A percentile compares a stretch with the other conserved stretches of the same genome.
These are phyloP conservation scores for Brenthis hecate DNA, from an alignment of 2,888 invertebrate genomes.

Conservation along the genomic window DNA sequence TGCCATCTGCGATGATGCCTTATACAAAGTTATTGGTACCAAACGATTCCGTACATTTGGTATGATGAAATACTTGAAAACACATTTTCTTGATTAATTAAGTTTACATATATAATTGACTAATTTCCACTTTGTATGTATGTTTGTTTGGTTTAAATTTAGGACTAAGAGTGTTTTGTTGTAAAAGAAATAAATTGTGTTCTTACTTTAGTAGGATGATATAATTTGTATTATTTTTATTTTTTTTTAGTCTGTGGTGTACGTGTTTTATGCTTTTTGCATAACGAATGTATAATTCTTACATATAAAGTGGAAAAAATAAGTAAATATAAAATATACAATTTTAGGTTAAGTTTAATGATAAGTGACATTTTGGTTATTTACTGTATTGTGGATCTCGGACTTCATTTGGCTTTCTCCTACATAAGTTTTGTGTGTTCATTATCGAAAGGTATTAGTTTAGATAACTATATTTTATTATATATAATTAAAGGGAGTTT, in stretches of 20 bases:
- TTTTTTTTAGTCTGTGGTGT: background rate
- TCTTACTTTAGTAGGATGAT: too few relatives aligned
- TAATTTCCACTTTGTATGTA: slow-evolving; percentile 9
- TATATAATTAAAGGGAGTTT: too few relatives aligned
- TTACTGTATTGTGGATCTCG: slow-evolving; percentile 8
- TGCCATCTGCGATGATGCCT: slow-evolving; percentile 95
- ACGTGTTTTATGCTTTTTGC: background rate
- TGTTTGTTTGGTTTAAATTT: background rate
- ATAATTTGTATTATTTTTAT: background rate
- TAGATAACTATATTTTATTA: too few relatives aligned
- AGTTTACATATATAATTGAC: background rate
- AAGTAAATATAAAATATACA: slow-evolving; percentile 10
- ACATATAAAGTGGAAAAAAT: slow-evolving; percentile 11
- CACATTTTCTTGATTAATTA: slow-evolving; percentile 89
- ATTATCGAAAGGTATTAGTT: background rate
- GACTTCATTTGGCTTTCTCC: background rate
- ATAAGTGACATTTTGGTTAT: slow-evolving; percentile 1
- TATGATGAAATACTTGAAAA: slow-evolving; percentile 98
- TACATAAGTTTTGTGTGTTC: slow-evolving; percentile 4
- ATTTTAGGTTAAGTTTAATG: slow-evolving; percentile 9
- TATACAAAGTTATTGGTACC: slow-evolving; percentile 93
- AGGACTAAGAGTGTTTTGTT: too few relatives aligned
- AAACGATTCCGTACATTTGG: slow-evolving; percentile 97
- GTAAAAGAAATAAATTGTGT: background rate
- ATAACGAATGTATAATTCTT: background rate